Evolutionary conservation across 1,140 invertebrate species (phyloP).

Genomic region (Zaprionus taronus): DNA sequence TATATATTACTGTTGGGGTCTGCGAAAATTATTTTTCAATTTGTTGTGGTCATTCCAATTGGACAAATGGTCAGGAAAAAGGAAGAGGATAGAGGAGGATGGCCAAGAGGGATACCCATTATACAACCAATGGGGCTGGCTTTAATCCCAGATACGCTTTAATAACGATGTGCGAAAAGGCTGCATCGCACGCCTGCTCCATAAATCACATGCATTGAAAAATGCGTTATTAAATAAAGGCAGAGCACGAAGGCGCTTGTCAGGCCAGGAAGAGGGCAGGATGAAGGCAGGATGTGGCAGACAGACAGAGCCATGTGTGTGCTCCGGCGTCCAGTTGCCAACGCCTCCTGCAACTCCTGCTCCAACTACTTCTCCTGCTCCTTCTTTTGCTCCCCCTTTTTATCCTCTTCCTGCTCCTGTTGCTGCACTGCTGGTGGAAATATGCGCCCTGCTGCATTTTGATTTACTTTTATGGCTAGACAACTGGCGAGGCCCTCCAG

Average conservation of each 20-base stretch:
- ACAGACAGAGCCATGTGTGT: slow-evolving; percentile 39
- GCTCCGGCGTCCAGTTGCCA: slow-evolving; percentile 30
- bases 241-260: slow-evolving; percentile 20
- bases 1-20: slow-evolving; percentile 44
- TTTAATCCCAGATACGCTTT: neutral
- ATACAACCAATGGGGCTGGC: neutral
- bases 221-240: slow-evolving; percentile 80
- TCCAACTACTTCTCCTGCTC: neutral
- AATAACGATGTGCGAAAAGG: slow-evolving; percentile 37
- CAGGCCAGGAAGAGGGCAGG: slow-evolving; percentile 4
- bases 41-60: slow-evolving; percentile 51
- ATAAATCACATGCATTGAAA: slow-evolving; percentile 80
- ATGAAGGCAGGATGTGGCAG: neutral
- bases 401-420: neutral
- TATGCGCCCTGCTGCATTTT: slow-evolving; percentile 74
- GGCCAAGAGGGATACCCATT: neutral
- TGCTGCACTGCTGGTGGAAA: slow-evolving; percentile 35
- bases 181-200: slow-evolving; percentile 57
- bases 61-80: neutral
- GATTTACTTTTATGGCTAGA: slow-evolving; percentile 81
- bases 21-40: slow-evolving; percentile 69
- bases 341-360: slow-evolving; percentile 9
- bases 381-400: neutral
- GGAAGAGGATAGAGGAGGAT: neutral
- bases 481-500: slow-evolving; percentile 21